These are phyloP conservation scores for Archegozetes longisetosus DNA, from an alignment of 1,140 invertebrate genomes.

Conservation along the genomic window DNA sequence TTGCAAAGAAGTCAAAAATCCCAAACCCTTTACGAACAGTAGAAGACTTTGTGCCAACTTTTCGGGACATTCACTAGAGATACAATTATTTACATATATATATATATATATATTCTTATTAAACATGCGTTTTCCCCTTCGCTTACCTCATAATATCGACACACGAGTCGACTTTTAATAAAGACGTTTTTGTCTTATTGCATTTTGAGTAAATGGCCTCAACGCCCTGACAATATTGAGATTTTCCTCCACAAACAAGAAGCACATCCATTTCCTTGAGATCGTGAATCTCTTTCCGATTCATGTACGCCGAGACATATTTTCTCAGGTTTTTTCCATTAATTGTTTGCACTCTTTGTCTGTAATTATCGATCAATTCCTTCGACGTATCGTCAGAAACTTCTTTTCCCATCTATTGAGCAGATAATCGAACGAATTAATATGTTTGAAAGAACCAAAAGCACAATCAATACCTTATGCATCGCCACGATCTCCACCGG, in stretches of 20 bases:
- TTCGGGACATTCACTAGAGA: slow-evolving; percentile 20
- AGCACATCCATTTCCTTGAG: slow-evolving; percentile 52
- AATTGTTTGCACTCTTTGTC: slow-evolving; percentile 36
- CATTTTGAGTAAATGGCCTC: slow-evolving; percentile 47
- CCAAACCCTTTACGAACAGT: slow-evolving; percentile 23
- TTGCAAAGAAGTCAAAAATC: slow-evolving; percentile 23
- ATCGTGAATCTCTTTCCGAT: slow-evolving; percentile 26
- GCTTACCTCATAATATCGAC: slow-evolving; percentile 63
- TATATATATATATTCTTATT: no score
- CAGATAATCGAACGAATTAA: neutral
- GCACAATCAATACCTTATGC: slow-evolving; percentile 1
- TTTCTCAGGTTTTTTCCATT: slow-evolving; percentile 67
- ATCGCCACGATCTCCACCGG: slow-evolving; percentile 8
- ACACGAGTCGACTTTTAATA: slow-evolving; percentile 61
- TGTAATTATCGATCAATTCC: slow-evolving; percentile 10
- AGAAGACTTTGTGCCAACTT: slow-evolving; percentile 25
- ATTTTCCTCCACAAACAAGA: slow-evolving; percentile 59
- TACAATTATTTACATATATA: no score
- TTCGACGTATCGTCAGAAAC: neutral
- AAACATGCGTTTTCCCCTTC: neutral
- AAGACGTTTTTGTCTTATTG: slow-evolving; percentile 59
- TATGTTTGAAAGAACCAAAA: neutral
- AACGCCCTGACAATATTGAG: slow-evolving; percentile 57
- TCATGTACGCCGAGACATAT: slow-evolving; percentile 65
- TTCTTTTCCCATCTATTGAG: neutral